A percentile compares a stretch with the other conserved stretches of the same genome.
phyloP scores from a whole-genome alignment of 2,888 invertebrate species.

The Brenthis hecate region DNA sequence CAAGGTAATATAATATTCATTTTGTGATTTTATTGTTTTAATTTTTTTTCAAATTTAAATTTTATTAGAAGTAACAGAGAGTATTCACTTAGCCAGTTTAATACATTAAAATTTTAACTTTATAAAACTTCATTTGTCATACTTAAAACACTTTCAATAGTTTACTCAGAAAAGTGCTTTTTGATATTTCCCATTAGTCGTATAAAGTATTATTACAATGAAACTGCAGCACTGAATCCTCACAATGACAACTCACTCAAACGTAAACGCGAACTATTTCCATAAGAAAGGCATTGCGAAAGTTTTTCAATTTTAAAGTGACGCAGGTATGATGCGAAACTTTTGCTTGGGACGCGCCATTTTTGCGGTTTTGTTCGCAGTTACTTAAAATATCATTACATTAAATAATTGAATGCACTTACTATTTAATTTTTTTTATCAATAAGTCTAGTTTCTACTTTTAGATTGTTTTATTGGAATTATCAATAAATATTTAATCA shows the following conservation, averaged over 20 bases:
- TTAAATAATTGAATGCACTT: conserved; percentile 15
- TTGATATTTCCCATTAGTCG: conserved; percentile 36
- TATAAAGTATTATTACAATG: conserved; percentile 61
- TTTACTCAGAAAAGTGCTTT: conserved; percentile 26
- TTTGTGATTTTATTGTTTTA: no score
- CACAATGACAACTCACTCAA: conserved; percentile 80
- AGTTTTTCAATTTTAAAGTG: conserved; percentile 82
- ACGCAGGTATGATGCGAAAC: conserved; percentile 80
- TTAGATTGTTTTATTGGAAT: background rate
- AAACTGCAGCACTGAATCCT: conserved; percentile 68
- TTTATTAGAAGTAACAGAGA: no score
- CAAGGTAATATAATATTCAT: no score
- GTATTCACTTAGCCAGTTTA: background rate
- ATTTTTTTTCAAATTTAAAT: no score
- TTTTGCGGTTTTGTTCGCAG: conserved; percentile 37
- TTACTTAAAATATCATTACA: conserved; percentile 25
- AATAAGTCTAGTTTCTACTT: background rate
- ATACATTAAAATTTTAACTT: background rate
- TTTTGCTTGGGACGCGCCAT: conserved; percentile 68
- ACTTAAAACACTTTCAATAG: conserved; percentile 12
- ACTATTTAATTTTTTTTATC: background rate
- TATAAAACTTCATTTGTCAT: conserved; percentile 5
- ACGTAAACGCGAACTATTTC: conserved; percentile 79
- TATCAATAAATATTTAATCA: background rate
- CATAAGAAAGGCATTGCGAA: conserved; percentile 80